phyloP scores from a whole-genome alignment of 2,888 invertebrate species.

The Hemaris fuciformis region DNA sequence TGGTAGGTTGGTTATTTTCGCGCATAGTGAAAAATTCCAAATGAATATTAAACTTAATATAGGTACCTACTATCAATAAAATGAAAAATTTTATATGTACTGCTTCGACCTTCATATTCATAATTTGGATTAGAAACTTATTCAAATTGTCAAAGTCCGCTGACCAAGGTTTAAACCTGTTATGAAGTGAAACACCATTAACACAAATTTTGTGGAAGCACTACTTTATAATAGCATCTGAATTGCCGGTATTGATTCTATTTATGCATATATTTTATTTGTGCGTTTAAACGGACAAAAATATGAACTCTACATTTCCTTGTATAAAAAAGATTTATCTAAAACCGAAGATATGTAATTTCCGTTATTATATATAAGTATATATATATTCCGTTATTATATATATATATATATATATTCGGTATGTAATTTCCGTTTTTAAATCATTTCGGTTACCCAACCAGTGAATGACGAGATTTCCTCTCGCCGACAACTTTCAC shows the following conservation, averaged over 20 bases:
- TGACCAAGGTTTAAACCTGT: background rate
- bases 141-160: background rate
- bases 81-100: too few relatives aligned
- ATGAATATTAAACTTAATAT: too few relatives aligned
- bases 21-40: too few relatives aligned
- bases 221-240: background rate
- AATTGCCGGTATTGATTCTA: background rate
- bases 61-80: too few relatives aligned
- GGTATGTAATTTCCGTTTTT: constrained; percentile 57
- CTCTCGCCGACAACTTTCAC: constrained; percentile 75
- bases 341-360: constrained; percentile 40
- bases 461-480: constrained; percentile 63
- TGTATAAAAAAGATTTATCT: background rate
- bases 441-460: constrained; percentile 69
- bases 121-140: background rate
- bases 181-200: background rate
- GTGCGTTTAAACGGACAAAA: too few relatives aligned
- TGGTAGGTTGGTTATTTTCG: too few relatives aligned
- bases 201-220: background rate
- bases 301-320: too few relatives aligned
- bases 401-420: too few relatives aligned
- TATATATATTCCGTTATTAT: too few relatives aligned
- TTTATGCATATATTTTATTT: too few relatives aligned
- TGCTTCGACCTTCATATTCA: background rate
- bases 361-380: constrained; percentile 61